Percentiles rank a stretch among this genome's conserved stretches.
These are phyloP conservation scores for Melinopterus prodromus DNA, from an alignment of 2,888 invertebrate species.

Conservation along the genomic window DNA sequence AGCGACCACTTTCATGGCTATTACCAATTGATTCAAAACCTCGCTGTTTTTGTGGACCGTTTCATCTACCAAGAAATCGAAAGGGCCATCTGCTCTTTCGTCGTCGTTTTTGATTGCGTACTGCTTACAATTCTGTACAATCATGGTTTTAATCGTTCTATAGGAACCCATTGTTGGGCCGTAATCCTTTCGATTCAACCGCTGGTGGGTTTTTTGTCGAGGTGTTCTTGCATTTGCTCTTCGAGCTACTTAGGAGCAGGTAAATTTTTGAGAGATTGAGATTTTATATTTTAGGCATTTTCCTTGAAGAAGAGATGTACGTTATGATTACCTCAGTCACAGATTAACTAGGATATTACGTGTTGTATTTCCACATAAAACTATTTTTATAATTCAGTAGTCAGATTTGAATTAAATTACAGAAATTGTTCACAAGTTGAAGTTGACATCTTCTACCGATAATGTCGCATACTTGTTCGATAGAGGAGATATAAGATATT, in stretches of 20 bases:
- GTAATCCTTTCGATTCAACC: not conserved
- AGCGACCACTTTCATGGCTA: not conserved
- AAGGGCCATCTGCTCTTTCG: constrained; percentile 4
- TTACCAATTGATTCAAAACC: not conserved
- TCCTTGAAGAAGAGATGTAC: too few relatives aligned
- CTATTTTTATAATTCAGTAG: too few relatives aligned
- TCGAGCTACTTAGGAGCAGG: not conserved
- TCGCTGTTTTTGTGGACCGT: not conserved
- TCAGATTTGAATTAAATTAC: too few relatives aligned
- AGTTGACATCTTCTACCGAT: too few relatives aligned
- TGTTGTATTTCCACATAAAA: too few relatives aligned
- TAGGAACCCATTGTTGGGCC: not conserved
- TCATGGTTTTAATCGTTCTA: not conserved
- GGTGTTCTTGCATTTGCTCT: not conserved
- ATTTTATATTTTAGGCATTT: too few relatives aligned
- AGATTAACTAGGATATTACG: too few relatives aligned
- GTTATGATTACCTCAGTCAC: too few relatives aligned
- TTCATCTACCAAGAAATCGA: constrained; percentile 4
- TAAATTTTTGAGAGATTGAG: not conserved
- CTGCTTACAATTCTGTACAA: not conserved
- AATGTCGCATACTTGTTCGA: too few relatives aligned
- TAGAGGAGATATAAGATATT: too few relatives aligned
- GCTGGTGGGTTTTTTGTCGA: not conserved
- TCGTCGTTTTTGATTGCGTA: not conserved
- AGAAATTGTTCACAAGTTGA: too few relatives aligned